Conservation (phyloP, 2,113 vertebrate species). For the Beaufortia kweichowensis region DNA sequence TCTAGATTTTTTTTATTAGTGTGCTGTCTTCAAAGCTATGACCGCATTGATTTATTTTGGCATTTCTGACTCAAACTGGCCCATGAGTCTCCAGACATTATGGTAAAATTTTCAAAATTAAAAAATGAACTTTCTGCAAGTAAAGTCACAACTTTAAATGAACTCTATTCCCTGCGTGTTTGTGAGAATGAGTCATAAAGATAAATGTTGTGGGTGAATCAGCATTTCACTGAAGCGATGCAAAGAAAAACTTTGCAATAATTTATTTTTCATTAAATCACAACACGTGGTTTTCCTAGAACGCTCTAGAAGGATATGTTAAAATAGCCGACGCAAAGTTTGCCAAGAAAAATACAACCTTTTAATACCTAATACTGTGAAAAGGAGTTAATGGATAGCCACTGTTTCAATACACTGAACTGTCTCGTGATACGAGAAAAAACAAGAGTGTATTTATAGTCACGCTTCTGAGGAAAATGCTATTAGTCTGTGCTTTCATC, state of each 20-base stretch:
- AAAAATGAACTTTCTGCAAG: constrained; percentile 4
- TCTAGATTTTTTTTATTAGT: constrained; percentile 45
- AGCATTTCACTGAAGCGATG: neutral
- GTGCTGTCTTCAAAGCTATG: constrained; percentile 42
- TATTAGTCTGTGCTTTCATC: constrained; percentile 29
- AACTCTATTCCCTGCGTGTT: neutral
- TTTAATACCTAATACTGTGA: constrained; percentile 30
- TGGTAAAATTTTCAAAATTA: neutral
- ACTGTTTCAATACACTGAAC: constrained; percentile 23
- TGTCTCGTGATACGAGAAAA: constrained; percentile 21
- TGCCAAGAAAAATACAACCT: constrained; percentile 16
- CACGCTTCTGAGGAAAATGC: constrained; percentile 11
- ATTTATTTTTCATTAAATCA: neutral
- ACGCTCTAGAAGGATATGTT: constrained; percentile 11
- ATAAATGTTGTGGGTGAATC: neutral
- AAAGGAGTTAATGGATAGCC: constrained; percentile 33
- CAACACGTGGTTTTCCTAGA: constrained; percentile 3
- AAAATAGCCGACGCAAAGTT: constrained; percentile 6
- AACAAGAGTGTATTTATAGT: constrained; percentile 24
- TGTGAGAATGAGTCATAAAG: neutral
- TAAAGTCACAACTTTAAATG: constrained; percentile 8
- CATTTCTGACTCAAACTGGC: constrained; percentile 25
- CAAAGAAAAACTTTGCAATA: neutral
- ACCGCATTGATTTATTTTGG: constrained; percentile 37
- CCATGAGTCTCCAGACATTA: constrained; percentile 41